A percentile compares a stretch with the other conserved stretches of the same genome.
phyloP scores from a whole-genome alignment of 2,888 invertebrate genomes.

The Agrotis ipsilon region DNA sequence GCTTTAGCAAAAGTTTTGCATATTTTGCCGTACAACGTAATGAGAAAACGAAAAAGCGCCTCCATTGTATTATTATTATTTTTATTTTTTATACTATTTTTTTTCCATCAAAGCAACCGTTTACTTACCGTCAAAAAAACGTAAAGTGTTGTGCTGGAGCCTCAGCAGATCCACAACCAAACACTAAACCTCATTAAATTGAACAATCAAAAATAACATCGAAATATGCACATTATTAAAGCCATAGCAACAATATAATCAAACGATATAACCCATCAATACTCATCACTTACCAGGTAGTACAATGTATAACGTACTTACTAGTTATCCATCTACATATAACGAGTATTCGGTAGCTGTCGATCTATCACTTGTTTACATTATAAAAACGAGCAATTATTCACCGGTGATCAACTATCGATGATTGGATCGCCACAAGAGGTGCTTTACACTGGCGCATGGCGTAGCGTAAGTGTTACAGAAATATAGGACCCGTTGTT shows the following conservation, averaged over 20 bases:
- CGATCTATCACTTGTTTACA: conserved; percentile 58
- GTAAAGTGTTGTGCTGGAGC: too few relatives aligned
- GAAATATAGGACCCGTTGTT: neutral
- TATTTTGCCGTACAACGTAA: too few relatives aligned
- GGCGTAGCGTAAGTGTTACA: neutral
- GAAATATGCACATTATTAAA: neutral
- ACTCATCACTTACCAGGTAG: neutral
- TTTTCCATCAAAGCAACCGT: too few relatives aligned
- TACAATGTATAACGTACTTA: neutral
- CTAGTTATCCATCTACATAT: neutral
- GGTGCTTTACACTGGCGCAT: conserved; percentile 19
- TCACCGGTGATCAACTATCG: conserved; percentile 58
- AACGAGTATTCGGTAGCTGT: conserved; percentile 38
- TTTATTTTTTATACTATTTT: too few relatives aligned
- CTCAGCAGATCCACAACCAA: too few relatives aligned
- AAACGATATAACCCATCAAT: conserved; percentile 46
- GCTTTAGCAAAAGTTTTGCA: too few relatives aligned
- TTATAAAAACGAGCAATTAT: conserved; percentile 63
- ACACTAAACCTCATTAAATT: too few relatives aligned
- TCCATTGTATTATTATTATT: too few relatives aligned
- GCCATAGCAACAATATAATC: conserved; percentile 5
- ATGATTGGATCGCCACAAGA: conserved; percentile 60
- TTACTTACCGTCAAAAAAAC: too few relatives aligned
- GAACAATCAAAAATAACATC: neutral
- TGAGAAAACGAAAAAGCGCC: too few relatives aligned